Percentiles rank a stretch among this genome's conserved stretches.
Evolutionary conservation across 2,888 invertebrate genomes (phyloP).

Genomic region (Rhamnusium bicolor): DNA sequence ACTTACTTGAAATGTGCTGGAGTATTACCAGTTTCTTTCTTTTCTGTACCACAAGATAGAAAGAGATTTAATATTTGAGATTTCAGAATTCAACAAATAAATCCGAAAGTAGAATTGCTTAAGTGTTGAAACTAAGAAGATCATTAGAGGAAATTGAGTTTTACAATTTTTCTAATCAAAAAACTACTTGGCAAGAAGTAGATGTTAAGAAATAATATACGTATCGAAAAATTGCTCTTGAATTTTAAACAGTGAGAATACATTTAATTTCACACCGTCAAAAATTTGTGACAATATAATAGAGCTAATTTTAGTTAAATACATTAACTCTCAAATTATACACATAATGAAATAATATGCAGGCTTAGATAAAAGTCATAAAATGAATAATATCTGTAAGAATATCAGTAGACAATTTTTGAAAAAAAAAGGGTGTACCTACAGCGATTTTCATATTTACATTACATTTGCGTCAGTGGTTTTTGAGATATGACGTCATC

Average conservation of each 20-base stretch:
- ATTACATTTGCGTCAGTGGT: no score
- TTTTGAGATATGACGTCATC: no score
- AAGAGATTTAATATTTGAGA: slow-evolving; percentile 6
- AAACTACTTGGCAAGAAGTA: background rate
- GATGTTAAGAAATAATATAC: background rate
- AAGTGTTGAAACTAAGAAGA: background rate
- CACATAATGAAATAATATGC: no score
- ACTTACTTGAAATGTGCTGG: slow-evolving; percentile 31
- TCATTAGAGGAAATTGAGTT: background rate
- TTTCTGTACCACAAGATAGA: background rate
- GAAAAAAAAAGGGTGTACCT: no score
- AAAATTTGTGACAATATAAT: background rate
- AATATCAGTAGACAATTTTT: no score
- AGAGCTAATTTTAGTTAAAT: no score
- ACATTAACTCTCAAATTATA: no score
- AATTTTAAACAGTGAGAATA: background rate
- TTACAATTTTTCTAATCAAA: background rate
- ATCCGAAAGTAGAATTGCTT: background rate
- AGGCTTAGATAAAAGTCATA: no score
- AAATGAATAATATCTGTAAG: no score
- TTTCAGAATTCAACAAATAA: background rate
- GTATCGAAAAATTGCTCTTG: background rate
- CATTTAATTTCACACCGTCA: background rate
- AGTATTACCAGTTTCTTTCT: slow-evolving; percentile 14
- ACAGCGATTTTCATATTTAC: no score